Evolutionary conservation across 2,113 vertebrate genomes (phyloP).

Genomic region (Paradoxurus hermaphroditus): DNA sequence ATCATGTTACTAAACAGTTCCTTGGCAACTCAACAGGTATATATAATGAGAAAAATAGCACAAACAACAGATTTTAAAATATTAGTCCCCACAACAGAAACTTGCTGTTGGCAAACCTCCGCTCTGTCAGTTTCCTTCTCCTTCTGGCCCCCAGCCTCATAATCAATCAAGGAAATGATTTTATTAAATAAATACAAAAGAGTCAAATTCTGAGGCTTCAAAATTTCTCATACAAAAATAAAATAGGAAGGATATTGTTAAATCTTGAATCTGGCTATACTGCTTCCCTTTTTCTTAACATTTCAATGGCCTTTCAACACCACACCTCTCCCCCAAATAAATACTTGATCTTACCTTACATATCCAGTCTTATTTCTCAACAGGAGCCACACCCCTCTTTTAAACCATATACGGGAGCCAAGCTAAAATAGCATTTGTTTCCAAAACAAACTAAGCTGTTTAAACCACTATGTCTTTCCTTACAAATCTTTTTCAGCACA

Average conservation of each 20-base stretch:
- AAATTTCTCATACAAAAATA: background rate
- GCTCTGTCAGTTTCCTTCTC: background rate
- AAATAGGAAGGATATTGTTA: background rate
- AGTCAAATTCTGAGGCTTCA: background rate
- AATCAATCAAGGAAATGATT: background rate
- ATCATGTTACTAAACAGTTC: constrained; percentile 31
- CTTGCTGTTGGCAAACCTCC: constrained; percentile 32
- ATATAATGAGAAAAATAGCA: constrained; percentile 41
- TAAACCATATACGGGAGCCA: background rate
- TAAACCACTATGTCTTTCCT: background rate
- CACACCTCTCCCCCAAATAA: background rate
- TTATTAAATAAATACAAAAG: background rate
- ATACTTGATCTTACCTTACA: background rate
- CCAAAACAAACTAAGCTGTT: background rate
- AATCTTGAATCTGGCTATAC: background rate
- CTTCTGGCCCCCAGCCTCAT: background rate
- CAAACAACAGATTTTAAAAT: constrained; percentile 51
- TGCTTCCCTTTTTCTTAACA: background rate
- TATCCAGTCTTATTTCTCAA: background rate
- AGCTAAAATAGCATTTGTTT: background rate
- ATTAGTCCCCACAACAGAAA: constrained; percentile 38
- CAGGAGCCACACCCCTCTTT: background rate
- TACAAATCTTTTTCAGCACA: background rate
- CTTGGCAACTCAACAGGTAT: constrained; percentile 13
- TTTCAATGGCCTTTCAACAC: background rate